These are phyloP conservation scores for Semicossyphus pulcher DNA, from an alignment of 2,113 vertebrate species.

Conservation along the genomic window DNA sequence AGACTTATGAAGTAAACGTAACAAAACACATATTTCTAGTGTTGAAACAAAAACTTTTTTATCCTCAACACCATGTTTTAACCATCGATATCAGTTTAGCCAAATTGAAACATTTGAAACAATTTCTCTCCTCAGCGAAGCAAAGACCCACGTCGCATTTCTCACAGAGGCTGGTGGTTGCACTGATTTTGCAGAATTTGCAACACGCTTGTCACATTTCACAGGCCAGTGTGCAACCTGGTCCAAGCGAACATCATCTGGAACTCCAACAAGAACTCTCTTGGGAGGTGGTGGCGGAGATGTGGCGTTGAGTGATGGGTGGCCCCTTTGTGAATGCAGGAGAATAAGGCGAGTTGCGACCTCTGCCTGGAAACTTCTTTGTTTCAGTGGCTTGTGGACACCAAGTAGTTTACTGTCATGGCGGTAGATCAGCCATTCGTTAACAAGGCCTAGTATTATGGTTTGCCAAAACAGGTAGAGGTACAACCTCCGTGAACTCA, in stretches of 20 bases:
- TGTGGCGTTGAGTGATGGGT: not conserved
- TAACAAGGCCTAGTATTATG: not conserved
- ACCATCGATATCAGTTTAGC: too few relatives aligned
- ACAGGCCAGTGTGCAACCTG: not conserved
- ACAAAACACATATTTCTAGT: too few relatives aligned
- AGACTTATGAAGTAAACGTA: too few relatives aligned
- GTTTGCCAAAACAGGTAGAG: not conserved
- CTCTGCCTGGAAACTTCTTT: not conserved
- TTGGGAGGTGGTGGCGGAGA: not conserved
- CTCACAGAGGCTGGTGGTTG: constrained; percentile 2
- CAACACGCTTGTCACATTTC: constrained; percentile 10
- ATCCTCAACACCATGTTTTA: too few relatives aligned
- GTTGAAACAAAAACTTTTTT: too few relatives aligned
- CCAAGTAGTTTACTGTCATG: not conserved
- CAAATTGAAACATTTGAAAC: too few relatives aligned
- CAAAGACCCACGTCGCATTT: too few relatives aligned
- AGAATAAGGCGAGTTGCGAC: not conserved
- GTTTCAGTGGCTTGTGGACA: not conserved
- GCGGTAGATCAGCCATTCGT: not conserved
- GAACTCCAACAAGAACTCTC: constrained; percentile 3
- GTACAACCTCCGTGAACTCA: constrained; percentile 5
- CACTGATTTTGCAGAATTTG: too few relatives aligned
- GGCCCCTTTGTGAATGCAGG: not conserved
- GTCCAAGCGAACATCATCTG: not conserved
- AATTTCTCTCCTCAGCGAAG: too few relatives aligned